Base-by-base conservation (phyloP, 1,140 invertebrate genomes). In the Apis florea region DNA sequence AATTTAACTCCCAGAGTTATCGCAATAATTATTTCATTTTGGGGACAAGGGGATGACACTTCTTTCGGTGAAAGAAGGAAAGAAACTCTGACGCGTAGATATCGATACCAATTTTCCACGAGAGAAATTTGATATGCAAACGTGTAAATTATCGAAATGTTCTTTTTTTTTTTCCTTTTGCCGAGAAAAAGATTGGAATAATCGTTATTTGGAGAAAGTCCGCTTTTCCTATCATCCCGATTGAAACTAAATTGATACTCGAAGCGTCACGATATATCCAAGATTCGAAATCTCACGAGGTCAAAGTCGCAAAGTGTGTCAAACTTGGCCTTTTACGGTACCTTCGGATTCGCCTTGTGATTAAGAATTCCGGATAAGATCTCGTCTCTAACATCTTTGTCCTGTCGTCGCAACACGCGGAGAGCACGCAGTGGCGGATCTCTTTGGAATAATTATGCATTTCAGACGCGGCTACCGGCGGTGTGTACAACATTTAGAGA, bases 261-360 rank as follows among this genome's bases (percentile, higher is more conserved):
- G 11, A 53, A 24, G 56, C 21, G 11, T 54, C 53, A 2, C 17
- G 69, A 47, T 56, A 26, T 54, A 56, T 26, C 56, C 17, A 40
- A 26, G 58, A 82, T n/a, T 56, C 79, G 58, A 77, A 63, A 73
- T 82, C 61, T 85, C 72, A 40, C 68, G 59, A 21, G 68, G 77
- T 72, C 58, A 47, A 21, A 51, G 49, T 47, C 47, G 19, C 59
- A 40, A 56, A 51, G 79, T 81, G 68, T 86, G 69, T 54, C 53
- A 64, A 72, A 56, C 75, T 70, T 75, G 26, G 51, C 53, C 79
- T 68, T 78, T 76, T 83, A 86, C 76, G 84, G 84, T 85, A 86
- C 84, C 73, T 79, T 15, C 53, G 49, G 53, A 31, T 31, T 79
- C 51, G 51, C 61, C 68, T 75, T 40, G 72, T n/a, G 63, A n/a